Evolutionary conservation across 2,797 vertebrate species (phyloP).

Genomic region (Gambusia yucatana): DNA sequence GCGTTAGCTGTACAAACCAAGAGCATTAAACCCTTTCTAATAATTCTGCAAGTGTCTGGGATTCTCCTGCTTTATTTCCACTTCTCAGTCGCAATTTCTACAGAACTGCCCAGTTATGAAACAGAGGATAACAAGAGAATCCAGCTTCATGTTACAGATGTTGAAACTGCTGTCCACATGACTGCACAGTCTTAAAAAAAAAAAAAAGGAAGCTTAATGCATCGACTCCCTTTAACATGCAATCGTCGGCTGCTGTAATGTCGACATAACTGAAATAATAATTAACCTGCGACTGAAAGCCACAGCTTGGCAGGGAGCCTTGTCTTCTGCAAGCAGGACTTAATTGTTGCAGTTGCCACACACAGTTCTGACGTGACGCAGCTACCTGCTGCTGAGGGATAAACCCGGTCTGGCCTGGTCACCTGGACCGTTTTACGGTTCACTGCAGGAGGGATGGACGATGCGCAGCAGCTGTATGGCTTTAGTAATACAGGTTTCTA

Average conservation of each 20-base stretch:
- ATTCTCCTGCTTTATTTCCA: conserved; percentile 29
- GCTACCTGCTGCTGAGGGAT: conserved; percentile 6
- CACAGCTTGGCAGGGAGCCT: background rate
- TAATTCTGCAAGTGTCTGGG: conserved; percentile 10
- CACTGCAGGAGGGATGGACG: conserved; percentile 13
- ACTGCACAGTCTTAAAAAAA: background rate
- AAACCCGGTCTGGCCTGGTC: conserved; percentile 26
- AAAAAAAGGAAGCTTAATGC: background rate
- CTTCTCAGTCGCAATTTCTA: conserved; percentile 18
- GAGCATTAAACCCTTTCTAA: background rate
- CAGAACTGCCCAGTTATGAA: conserved; percentile 13
- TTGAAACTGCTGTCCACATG: background rate
- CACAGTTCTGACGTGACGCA: background rate
- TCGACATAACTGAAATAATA: background rate
- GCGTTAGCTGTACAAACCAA: background rate
- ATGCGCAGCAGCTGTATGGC: conserved; percentile 19
- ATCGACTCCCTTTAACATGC: background rate
- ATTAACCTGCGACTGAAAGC: background rate
- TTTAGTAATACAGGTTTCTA: background rate
- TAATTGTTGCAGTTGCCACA: conserved; percentile 1
- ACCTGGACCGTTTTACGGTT: conserved; percentile 15
- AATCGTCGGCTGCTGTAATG: background rate
- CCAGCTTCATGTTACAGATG: background rate
- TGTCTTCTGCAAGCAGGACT: background rate
- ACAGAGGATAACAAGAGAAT: background rate